Evolutionary conservation across 2,888 invertebrate genomes (phyloP).

Genomic region (Papilio elwesi): DNA sequence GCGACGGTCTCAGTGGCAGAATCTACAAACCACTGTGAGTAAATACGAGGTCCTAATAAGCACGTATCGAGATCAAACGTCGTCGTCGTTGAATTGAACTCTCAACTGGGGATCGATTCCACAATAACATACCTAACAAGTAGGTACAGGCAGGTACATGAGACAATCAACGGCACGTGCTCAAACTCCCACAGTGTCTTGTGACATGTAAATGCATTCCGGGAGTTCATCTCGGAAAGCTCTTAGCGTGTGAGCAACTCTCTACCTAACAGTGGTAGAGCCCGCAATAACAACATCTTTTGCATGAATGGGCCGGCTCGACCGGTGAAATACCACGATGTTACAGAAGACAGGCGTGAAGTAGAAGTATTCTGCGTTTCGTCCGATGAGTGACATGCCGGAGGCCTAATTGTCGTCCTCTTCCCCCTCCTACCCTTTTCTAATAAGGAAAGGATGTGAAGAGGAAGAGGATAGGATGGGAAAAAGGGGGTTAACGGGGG

Average conservation of each 20-base stretch:
- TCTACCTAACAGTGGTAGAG: too few species aligned
- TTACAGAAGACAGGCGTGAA: too few species aligned
- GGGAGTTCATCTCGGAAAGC: constrained; percentile 74
- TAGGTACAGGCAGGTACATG: constrained; percentile 59
- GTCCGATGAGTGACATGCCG: too few species aligned
- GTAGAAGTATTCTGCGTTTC: too few species aligned
- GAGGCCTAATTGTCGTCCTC: too few species aligned
- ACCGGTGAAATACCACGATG: too few species aligned
- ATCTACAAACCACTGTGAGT: constrained; percentile 47
- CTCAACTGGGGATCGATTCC: constrained; percentile 56
- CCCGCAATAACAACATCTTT: too few species aligned
- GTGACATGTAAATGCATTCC: constrained; percentile 81
- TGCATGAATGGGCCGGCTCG: too few species aligned
- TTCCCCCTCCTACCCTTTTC: too few species aligned
- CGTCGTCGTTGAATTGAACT: constrained; percentile 50
- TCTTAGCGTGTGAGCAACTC: constrained; percentile 58
- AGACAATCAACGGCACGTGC: constrained; percentile 74
- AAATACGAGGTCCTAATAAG: constrained; percentile 67
- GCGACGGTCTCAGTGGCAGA: constrained; percentile 14
- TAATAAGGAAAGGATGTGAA: too few species aligned
- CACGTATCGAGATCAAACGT: constrained; percentile 53
- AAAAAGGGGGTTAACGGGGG: too few species aligned
- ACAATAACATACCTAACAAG: constrained; percentile 55
- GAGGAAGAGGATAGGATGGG: too few species aligned
- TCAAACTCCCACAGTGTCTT: constrained; percentile 72